Evolutionary conservation across 2,797 vertebrate species (phyloP), one percentile per base, ranked within the genome.

Genomic region (Mormyrus hasselquistii): DNA sequence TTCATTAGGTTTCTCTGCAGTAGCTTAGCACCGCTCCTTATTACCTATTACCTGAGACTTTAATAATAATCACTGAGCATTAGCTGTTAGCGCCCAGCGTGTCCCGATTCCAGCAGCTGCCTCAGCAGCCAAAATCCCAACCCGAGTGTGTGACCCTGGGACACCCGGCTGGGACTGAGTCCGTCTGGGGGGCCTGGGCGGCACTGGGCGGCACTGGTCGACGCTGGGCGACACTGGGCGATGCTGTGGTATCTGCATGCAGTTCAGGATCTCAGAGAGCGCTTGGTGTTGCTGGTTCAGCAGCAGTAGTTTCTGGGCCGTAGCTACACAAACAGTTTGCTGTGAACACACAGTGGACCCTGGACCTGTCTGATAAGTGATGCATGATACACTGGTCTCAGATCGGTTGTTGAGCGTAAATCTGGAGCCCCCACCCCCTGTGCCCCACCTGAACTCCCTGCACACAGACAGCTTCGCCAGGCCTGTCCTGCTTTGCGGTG

Each of bases 401-500:
- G 49, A 53, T 86, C 47, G 12, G 47, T 53, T 16, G 22, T 14
- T n/a, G 44, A 52, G 83, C 49, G 25, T 22, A 29, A 53, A 59
- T 2, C 29, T 5, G 69, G 57, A 86, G 38, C 25, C 49, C 59
- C 62, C 76, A 4, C 16, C 53, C 50, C 83, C 10, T 34, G 41
- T 38, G 57, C 50, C 57, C 82, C 49, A 52, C 47, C 49, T 8
- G 69, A 25, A 34, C 14, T 83, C 86, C 82, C 79, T 69, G 89
- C 69, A 92, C 82, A 90, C 57, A 86, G 88, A 88, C 91, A 89
- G 89, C 91, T 91, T 90, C 86, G 88, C 86, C 89, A 90, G 59
- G 88, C 90, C 84, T 85, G 87, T 89, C 86, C 90, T 90, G 92
- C 89, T 92, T 91, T 90, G 91, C 89, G 88, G 89, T 82, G 88